Base-by-base conservation (phyloP, 2,888 invertebrate genomes). In the Drosophila histrio region DNA sequence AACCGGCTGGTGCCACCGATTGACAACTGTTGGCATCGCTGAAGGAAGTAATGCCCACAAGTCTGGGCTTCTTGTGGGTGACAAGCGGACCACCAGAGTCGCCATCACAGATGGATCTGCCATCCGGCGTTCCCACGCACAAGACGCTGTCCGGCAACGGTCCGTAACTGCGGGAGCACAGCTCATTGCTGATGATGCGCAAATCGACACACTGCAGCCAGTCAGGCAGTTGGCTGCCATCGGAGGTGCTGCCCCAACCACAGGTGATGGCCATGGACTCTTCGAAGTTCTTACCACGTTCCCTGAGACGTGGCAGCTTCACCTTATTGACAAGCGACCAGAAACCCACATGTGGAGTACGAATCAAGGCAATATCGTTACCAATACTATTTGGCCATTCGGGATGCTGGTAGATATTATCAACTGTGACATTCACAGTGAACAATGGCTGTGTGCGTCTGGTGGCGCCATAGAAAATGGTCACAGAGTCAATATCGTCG, bases 151-250 rank as follows among this genome's bases (percentile, higher is more conserved):
- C 72, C 0, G 69, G 62, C 17, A 83, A 60, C 3, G 89, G 86
- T 11, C 91, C 91, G 30, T 91, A 91, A 59, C 89, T 90, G 63
- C 90, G 91, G 0, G 90, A 90, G 77, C 88, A 84, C 90, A 91
- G 28, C 82, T 78, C 38, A 89, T 89, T 73, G 77, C 80, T 24
- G 84, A 88, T 26, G 62, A 77, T 30, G 56, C 52, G 11, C 89
- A 91, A 36, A 72, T 82, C 24, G 43, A 64, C 56, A 60, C 76
- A 78, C 53, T 75, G 69, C 64, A 87, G 47, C 70, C 71, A 49
- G 8, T 90, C 88, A 58, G 92, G 91, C 15, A 92, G 74, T 6
- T 91, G 6, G 1, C 73, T 90, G 39, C 79, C 75, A 38, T 82
- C 88, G 24, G 62, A 72, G 21, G 73, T 81, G 24, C 62, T 69